Base-by-base conservation (phyloP, 1,140 invertebrate genomes). In the Anoplolepis gracilipes region DNA sequence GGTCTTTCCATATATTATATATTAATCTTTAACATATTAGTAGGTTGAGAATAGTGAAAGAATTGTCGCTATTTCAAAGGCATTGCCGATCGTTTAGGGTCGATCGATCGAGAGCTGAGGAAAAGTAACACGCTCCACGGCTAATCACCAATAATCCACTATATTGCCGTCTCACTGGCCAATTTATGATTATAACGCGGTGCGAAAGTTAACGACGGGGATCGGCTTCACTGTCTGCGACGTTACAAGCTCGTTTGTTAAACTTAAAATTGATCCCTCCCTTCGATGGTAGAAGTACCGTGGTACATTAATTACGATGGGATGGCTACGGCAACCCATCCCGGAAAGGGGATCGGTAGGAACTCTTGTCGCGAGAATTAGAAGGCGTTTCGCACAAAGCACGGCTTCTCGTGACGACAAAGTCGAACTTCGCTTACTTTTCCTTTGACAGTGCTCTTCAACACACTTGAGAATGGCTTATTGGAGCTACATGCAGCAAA, bases 261-360 rank as follows among this genome's bases (percentile, higher is more conserved):
- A 91, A 91, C 89, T 92, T 91, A 91, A 92, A 91, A 91, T 92
- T 91, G 88, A 92, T 91, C 89, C 89, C 86, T 73, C 64, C 61
- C 42, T 88, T 90, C 85, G 67, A 90, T 85, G 62, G 57, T 73
- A 62, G 55, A 33, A 62, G 42, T 22, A 46, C 33, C 36, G 8
- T 79, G 85, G 84, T 85, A 87, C 85, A 89, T 91, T 91, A 91
- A 92, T 91, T 90, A 90, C 79, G 73, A 25, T 84, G 75, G 30
- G 81, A 88, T 87, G 70, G 39, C 22, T 72, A 82, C 70, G 86
- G 79, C 69, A 65, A 73, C 55, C 46, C 69, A 65, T 67, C 55
- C 46, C 25, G 69, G 67, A 82, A 73, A 59, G 62, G 39, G 76
- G 64, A 86, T 87, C 78, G 49, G 85, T 62, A 65, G 75, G 28